Evolutionary conservation across 2,888 invertebrate species (phyloP), one percentile per base, ranked within the genome.

Genomic region (Eupeodes latifasciatus): DNA sequence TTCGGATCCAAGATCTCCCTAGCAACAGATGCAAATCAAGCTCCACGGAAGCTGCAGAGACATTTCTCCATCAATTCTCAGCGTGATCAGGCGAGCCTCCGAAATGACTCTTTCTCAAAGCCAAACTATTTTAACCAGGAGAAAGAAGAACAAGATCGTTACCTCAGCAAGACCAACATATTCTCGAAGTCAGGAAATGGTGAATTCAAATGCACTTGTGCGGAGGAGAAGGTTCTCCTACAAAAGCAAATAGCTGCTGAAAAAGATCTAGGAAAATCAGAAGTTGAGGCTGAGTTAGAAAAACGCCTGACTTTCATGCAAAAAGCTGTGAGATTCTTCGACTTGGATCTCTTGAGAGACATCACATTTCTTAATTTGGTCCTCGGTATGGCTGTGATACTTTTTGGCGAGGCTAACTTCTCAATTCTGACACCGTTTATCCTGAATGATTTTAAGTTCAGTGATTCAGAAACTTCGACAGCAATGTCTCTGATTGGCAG

Each of bases 341-440:
- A 96, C 91, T 94, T 96, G 67, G 96, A 96, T 91, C 93, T 96
- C 66, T 91, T 96, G 47, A 95, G 94, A 90, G 96, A 96, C 92
- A 94, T 95, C 6, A 95, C 95, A 4, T 96, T 96, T 90, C 94
- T 96, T 6, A 96, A 96, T 90, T 93, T 96, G 59, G 96, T 96
- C 94, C 88, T 96, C 81, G 96, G 96, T 34, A 95, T 96, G 89
- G 96, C 96, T 14, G 93, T 96, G 62, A 96, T 96, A n/a, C 95
- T 95, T 92, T 96, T 96, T 90, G 95, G 95, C 27, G 96, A 96
- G 92, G 92, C 96, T 69, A 96, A 96, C 92, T 96, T 96, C 92
- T 96, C 96, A 0, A 94, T 96, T 66, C 91, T 96, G 72, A 96
- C 96, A 0, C 96, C 96, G 0, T 96, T 96, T 90, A 96, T 96